Evolutionary conservation across 1,140 invertebrate genomes (phyloP).

Genomic region (Drosophila willistoni): DNA sequence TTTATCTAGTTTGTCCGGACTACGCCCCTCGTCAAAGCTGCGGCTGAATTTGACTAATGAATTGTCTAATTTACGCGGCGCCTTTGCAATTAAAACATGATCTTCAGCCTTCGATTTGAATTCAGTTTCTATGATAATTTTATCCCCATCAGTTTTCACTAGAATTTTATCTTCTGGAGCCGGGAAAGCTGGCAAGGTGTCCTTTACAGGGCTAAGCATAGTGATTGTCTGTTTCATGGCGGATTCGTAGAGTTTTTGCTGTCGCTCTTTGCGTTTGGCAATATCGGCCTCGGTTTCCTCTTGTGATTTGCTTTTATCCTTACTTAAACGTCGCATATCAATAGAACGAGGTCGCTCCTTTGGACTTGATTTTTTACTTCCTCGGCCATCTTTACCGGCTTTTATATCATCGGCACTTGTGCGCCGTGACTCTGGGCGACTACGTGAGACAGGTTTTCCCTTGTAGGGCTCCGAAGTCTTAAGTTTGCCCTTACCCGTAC

Average conservation of each 20-base stretch:
- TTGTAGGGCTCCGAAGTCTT: conserved; percentile 73
- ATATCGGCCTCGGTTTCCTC: conserved; percentile 88
- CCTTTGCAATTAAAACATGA: conserved; percentile 88
- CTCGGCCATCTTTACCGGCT: conserved; percentile 81
- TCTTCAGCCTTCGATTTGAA: conserved; percentile 86
- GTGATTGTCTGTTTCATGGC: conserved; percentile 89
- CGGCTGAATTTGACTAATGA: conserved; percentile 87
- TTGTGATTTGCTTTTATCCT: conserved; percentile 87
- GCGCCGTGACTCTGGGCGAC: conserved; percentile 83
- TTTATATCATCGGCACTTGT: conserved; percentile 85
- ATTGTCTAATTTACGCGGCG: conserved; percentile 87
- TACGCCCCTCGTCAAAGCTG: conserved; percentile 87
- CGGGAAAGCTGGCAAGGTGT: conserved; percentile 87
- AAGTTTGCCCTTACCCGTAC: conserved; percentile 72
- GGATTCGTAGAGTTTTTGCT: conserved; percentile 88
- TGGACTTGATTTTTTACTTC: conserved; percentile 83
- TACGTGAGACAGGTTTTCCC: conserved; percentile 84
- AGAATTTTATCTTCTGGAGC: conserved; percentile 87
- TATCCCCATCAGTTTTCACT: conserved; percentile 86
- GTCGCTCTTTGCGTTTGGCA: conserved; percentile 87
- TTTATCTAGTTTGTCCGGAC: conserved; percentile 84
- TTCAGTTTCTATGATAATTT: conserved; percentile 87
- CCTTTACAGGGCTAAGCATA: conserved; percentile 87
- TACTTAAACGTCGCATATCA: conserved; percentile 86
- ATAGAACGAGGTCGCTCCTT: conserved; percentile 88